A percentile compares a stretch with the other conserved stretches of the same genome.
These are phyloP conservation scores for Tenebrosternarchus preto DNA, from an alignment of 2,113 vertebrate genomes.

Conservation along the genomic window DNA sequence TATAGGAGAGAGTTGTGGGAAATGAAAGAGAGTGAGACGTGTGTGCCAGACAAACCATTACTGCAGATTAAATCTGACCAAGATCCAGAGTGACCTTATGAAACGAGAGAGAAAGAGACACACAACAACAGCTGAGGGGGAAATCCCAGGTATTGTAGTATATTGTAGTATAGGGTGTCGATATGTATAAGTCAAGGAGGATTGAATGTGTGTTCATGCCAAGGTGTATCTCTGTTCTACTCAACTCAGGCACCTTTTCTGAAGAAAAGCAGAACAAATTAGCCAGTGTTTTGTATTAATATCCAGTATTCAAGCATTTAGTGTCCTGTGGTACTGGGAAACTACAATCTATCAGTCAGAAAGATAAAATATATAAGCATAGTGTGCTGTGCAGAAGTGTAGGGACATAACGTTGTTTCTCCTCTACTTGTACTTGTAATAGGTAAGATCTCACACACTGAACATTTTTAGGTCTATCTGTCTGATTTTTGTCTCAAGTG, in stretches of 20 bases:
- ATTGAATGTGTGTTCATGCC: conserved; percentile 31
- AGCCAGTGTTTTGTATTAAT: background rate
- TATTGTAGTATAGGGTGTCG: conserved; percentile 51
- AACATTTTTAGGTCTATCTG: no score
- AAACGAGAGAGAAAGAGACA: conserved; percentile 5
- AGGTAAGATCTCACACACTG: no score
- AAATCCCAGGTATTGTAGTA: conserved; percentile 22
- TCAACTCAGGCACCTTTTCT: background rate
- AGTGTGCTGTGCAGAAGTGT: no score
- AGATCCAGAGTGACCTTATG: conserved; percentile 40
- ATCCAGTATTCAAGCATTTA: background rate
- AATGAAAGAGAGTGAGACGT: background rate
- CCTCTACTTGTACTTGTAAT: no score
- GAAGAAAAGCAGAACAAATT: background rate
- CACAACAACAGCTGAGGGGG: background rate
- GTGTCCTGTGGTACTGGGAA: no score
- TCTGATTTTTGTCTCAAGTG: no score
- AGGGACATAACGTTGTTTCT: no score
- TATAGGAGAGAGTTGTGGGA: background rate
- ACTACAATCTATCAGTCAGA: no score
- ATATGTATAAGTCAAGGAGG: conserved; percentile 47
- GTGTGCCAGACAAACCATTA: conserved; percentile 48
- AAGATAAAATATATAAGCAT: no score
- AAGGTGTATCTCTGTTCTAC: background rate
- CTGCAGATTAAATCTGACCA: conserved; percentile 43